Evolutionary conservation across 2,797 vertebrate species (phyloP).

Genomic region (Chrosomus eos): DNA sequence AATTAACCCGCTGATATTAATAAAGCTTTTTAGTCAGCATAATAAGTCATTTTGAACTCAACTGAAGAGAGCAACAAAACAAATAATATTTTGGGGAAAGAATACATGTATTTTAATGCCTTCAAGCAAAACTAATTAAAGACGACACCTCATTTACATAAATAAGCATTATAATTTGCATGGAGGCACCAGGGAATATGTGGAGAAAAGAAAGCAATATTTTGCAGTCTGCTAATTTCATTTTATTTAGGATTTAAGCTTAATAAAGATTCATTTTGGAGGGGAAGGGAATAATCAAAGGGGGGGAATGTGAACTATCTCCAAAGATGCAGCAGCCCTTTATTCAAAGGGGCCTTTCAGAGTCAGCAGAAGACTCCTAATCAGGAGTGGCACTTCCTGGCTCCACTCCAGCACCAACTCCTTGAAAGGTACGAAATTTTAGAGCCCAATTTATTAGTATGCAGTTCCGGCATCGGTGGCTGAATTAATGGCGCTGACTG

Average conservation of each 20-base stretch:
- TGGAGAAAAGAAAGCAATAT: slow-evolving; percentile 86
- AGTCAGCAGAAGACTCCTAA: slow-evolving; percentile 83
- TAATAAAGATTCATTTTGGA: slow-evolving; percentile 88
- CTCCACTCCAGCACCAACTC: slow-evolving; percentile 81
- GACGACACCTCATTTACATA: slow-evolving; percentile 89
- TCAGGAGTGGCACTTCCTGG: slow-evolving; percentile 85
- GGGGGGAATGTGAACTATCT: slow-evolving; percentile 82
- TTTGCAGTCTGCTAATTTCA: slow-evolving; percentile 88
- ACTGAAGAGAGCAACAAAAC: slow-evolving; percentile 85
- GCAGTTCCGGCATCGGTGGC: slow-evolving; percentile 83
- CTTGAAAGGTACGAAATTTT: slow-evolving; percentile 84
- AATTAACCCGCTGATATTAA: slow-evolving; percentile 74
- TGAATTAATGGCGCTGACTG: slow-evolving; percentile 88
- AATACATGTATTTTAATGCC: slow-evolving; percentile 90
- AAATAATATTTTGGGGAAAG: slow-evolving; percentile 86
- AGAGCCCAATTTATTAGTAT: slow-evolving; percentile 88
- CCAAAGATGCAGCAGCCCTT: slow-evolving; percentile 83
- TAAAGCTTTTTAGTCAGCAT: slow-evolving; percentile 83
- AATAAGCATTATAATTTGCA: slow-evolving; percentile 91
- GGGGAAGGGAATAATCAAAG: slow-evolving; percentile 82
- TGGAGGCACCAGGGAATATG: slow-evolving; percentile 84
- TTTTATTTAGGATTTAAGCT: slow-evolving; percentile 87
- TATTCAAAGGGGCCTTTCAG: slow-evolving; percentile 80
- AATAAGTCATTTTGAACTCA: slow-evolving; percentile 85
- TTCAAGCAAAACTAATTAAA: slow-evolving; percentile 90